phyloP scores from a whole-genome alignment of 2,797 vertebrate genomes.

The Pseudochirops cupreus region DNA sequence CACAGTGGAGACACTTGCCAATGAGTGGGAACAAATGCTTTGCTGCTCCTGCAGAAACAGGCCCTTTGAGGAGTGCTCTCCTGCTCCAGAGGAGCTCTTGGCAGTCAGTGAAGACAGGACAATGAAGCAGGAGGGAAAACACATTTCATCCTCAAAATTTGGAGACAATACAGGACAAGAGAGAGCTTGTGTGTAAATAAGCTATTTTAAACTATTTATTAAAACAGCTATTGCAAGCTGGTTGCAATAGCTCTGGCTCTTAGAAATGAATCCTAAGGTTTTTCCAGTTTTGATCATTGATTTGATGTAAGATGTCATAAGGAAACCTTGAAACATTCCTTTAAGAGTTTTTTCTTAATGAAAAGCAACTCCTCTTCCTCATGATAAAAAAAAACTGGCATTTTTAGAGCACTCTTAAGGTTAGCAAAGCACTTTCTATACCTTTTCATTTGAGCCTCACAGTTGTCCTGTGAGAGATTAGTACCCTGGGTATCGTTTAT shows the following conservation, averaged over 20 bases:
- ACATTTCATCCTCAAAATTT: conserved; percentile 11
- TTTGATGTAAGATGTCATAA: not conserved
- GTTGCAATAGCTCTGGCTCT: not conserved
- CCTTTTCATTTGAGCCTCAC: not conserved
- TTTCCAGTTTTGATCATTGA: conserved; percentile 8
- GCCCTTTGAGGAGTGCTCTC: not conserved
- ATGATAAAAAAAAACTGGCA: not conserved
- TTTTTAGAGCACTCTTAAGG: not conserved
- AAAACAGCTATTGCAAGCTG: not conserved
- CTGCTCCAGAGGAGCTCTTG: not conserved
- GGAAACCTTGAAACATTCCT: not conserved
- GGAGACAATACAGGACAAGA: not conserved
- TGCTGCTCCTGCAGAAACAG: not conserved
- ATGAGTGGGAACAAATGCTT: not conserved
- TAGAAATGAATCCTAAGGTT: not conserved
- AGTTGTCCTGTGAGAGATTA: not conserved
- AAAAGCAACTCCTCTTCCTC: not conserved
- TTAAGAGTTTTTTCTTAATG: not conserved
- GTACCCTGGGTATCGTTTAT: not conserved
- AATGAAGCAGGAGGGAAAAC: not conserved
- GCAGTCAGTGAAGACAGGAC: not conserved
- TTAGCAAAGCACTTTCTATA: not conserved
- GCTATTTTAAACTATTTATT: not conserved
- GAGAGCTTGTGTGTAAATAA: not conserved
- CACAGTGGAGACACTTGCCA: not conserved